phyloP scores from a whole-genome alignment of 2,797 vertebrate species.

The Astyanax mexicanus region DNA sequence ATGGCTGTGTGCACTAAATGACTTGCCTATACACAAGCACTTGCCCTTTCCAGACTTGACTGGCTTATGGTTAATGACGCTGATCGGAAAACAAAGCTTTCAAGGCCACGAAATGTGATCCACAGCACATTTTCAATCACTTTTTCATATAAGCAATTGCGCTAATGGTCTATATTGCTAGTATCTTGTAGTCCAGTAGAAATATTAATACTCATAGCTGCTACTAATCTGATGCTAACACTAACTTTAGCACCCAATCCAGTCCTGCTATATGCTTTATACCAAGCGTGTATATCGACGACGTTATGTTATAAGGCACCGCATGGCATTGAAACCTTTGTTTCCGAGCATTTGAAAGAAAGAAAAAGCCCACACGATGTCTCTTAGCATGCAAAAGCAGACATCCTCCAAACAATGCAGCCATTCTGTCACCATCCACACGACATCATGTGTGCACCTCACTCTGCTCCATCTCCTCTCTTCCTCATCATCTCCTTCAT shows the following conservation, averaged over 20 bases:
- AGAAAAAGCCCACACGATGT: conserved; percentile 75
- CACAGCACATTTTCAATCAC: neutral
- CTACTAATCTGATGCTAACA: neutral
- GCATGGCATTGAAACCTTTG: conserved; percentile 80
- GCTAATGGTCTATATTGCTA: no score
- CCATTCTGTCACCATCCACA: conserved; percentile 65
- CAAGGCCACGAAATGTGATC: conserved; percentile 64
- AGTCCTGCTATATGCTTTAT: neutral
- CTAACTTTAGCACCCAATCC: neutral
- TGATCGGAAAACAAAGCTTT: conserved; percentile 82
- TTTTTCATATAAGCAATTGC: neutral
- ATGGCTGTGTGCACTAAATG: conserved; percentile 86
- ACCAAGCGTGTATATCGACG: no score
- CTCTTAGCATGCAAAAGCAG: conserved; percentile 77
- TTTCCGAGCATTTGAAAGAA: conserved; percentile 73
- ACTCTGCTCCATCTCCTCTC: conserved; percentile 67
- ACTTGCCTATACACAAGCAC: conserved; percentile 79
- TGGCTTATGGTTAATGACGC: conserved; percentile 83
- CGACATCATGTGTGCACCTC: conserved; percentile 59
- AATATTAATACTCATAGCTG: no score
- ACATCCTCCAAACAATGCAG: conserved; percentile 75
- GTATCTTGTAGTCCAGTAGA: no score
- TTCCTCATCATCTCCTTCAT: conserved; percentile 72
- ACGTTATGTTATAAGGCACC: no score
- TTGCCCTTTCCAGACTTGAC: conserved; percentile 79